A percentile compares a stretch with the other conserved stretches of the same genome.
phyloP scores from a whole-genome alignment of 2,888 invertebrate genomes.

The Latrodectus elegans region DNA sequence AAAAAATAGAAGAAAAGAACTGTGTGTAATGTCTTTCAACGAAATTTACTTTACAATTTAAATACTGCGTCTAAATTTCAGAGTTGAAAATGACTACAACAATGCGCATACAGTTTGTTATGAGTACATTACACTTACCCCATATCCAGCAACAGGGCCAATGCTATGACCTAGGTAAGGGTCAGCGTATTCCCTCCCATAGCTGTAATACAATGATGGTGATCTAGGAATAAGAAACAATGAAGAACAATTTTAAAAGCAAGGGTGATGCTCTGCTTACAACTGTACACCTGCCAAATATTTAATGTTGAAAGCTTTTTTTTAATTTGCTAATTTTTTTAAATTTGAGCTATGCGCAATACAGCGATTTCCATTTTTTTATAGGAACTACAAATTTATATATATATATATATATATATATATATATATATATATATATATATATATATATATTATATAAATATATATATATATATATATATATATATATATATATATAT shows the following conservation, averaged over 20 bases:
- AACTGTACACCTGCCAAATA: constrained; percentile 58
- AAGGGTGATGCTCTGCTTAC: constrained; percentile 58
- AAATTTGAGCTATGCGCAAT: background rate
- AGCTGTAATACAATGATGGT: constrained; percentile 78
- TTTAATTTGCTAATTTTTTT: background rate
- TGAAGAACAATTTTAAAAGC: constrained; percentile 69
- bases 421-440: too few relatives aligned
- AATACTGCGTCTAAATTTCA: background rate
- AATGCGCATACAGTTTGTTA: constrained; percentile 37
- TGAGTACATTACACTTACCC: constrained; percentile 81
- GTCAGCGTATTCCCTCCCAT: constrained; percentile 89
- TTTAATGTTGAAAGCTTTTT: background rate
- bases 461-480: too few relatives aligned
- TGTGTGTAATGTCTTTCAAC: too few relatives aligned
- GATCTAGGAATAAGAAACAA: constrained; percentile 71
- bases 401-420: too few relatives aligned
- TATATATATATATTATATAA: too few relatives aligned
- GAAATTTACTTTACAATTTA: too few relatives aligned
- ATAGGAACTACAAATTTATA: too few relatives aligned
- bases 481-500: too few relatives aligned
- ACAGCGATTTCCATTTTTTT: too few relatives aligned
- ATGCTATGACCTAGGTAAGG: constrained; percentile 95
- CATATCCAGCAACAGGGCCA: constrained; percentile 96
- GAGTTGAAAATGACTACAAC: constrained; percentile 52
- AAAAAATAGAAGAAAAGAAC: too few relatives aligned